Base-by-base conservation (phyloP, 2,797 vertebrate species). In the Phrynocephalus vlangalii region DNA sequence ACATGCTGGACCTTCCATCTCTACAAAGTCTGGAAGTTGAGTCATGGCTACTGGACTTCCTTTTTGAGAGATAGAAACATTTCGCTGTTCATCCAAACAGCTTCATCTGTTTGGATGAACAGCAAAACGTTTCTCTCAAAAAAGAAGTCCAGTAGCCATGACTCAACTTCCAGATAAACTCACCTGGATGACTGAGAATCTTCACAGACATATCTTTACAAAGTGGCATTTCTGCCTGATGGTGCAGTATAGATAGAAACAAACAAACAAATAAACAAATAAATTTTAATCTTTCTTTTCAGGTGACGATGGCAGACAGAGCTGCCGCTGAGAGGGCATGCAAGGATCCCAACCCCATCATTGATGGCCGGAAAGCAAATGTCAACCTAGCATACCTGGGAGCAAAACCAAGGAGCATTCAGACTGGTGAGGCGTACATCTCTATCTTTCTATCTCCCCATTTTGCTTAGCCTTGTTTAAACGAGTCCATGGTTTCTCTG, bases 261-360 rank as follows among this genome's bases (percentile, higher is more conserved):
- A 44, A 44, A 44, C 38, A 44, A 44, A 44, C 38, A 44, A 44
- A 38, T 38, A 38, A 38, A 44, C 4, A 44, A 44, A 44, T 5
- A 44, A 44, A 44, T 44, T 44, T 83, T 81, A 91, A 78, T 93
- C 83, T 85, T 94, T 91, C 6, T 86, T 90, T 66, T n/a, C 94
- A 99, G 99, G 99, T 99, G 94, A 99, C 99, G 0, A 99, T 99
- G 99, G 97, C 97, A 0, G 98, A 99, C 94, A 95, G 98, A 88
- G 97, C 97, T 1, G 97, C 98, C 0, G 99, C 99, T 0, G 99
- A 99, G 81, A 95, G 98, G 84, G 99, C 99, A 1, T 99, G 99
- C 94, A 99, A 99, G 95, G 99, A 99, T 94, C 98, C 99, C 2
- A 99, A 99, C 92, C 99, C 99, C 91, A 99, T 99, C 94, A 99